Conservation (phyloP, 1,140 invertebrate genomes). For the Cotesia typhae region DNA sequence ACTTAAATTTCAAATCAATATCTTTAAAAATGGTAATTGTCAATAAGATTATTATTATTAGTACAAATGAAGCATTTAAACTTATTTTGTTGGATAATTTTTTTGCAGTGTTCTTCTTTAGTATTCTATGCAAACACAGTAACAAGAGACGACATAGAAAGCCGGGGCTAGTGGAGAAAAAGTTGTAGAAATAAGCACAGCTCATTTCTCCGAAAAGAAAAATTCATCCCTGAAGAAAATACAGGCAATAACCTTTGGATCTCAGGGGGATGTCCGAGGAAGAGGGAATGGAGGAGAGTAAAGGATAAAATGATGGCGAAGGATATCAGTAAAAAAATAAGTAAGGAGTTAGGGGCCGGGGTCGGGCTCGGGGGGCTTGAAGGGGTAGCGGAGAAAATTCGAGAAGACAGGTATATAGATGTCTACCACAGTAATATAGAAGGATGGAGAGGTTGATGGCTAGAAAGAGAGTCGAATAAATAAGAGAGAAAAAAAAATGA, state of each 20-base stretch:
- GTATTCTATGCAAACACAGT: no score
- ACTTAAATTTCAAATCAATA: no score
- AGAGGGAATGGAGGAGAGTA: constrained; percentile 24
- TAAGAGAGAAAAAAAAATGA: constrained; percentile 47
- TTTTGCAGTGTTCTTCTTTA: no score
- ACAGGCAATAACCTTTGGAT: constrained; percentile 62
- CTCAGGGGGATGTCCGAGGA: constrained; percentile 36
- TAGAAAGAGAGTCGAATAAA: constrained; percentile 39
- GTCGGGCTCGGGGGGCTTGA: background rate
- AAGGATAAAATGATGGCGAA: constrained; percentile 35
- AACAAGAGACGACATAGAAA: no score
- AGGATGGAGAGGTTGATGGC: constrained; percentile 3
- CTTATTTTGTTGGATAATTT: no score
- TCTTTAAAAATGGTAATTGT: no score
- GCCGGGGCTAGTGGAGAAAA: background rate
- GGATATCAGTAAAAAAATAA: constrained; percentile 10
- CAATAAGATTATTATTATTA: no score
- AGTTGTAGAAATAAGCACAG: constrained; percentile 17
- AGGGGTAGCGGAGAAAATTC: constrained; percentile 9
- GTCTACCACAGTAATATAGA: background rate
- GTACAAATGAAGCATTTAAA: no score
- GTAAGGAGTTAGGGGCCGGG: background rate
- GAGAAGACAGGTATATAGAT: constrained; percentile 7
- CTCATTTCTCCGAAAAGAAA: constrained; percentile 38
- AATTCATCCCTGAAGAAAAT: constrained; percentile 64